A percentile compares a stretch with the other conserved stretches of the same genome.
These are phyloP conservation scores for Promerops cafer DNA, from an alignment of 2,113 vertebrate genomes.

Conservation along the genomic window DNA sequence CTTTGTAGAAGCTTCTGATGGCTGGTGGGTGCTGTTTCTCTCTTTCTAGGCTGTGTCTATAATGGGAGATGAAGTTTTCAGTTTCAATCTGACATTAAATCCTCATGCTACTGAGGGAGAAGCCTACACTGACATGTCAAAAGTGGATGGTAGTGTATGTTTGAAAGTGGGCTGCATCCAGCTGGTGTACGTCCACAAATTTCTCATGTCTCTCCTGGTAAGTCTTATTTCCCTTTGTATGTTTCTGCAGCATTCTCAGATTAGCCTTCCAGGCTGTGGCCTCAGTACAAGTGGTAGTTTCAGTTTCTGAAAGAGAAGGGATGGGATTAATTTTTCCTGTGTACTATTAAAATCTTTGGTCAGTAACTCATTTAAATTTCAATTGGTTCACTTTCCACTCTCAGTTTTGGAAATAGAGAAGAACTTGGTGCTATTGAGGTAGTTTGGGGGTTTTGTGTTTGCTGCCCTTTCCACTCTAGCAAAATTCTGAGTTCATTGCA, in stretches of 20 bases:
- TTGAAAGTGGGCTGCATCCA: constrained; percentile 91
- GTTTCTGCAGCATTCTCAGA: neutral
- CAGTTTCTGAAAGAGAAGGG: neutral
- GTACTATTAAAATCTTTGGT: neutral
- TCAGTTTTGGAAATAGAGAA: neutral
- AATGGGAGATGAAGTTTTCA: constrained; percentile 94
- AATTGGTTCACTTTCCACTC: neutral
- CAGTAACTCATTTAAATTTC: neutral
- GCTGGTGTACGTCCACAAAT: constrained; percentile 93
- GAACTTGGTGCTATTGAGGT: neutral
- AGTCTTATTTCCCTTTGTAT: neutral
- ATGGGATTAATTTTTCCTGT: neutral
- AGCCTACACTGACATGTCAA: constrained; percentile 83
- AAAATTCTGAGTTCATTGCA: neutral
- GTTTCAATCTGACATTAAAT: constrained; percentile 84
- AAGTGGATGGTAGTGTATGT: constrained; percentile 85
- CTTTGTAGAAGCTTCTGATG: neutral
- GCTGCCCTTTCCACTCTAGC: neutral
- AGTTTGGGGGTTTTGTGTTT: neutral
- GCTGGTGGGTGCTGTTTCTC: neutral
- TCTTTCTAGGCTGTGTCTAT: constrained; percentile 88
- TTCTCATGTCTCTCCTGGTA: constrained; percentile 89
- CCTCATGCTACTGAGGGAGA: constrained; percentile 84
- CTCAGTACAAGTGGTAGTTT: neutral
- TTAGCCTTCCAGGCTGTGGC: neutral